Evolutionary conservation across 1,140 invertebrate species (phyloP), one percentile per base, ranked within the genome.

Genomic region (Philopotamus ludificatus): DNA sequence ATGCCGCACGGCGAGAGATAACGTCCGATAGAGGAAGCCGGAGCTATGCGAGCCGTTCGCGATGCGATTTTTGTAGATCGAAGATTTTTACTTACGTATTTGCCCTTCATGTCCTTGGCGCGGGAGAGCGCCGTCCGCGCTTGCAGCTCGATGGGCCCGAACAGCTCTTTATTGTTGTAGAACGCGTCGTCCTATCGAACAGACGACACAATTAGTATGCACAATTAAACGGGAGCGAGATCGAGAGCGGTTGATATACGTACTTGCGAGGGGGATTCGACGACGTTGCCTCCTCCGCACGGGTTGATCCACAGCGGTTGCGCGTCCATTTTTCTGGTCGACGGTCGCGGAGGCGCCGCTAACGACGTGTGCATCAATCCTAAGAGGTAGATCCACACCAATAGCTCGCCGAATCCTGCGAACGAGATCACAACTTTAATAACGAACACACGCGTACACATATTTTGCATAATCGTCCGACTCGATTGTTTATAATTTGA

Each of bases 221-320:
- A n/a, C n/a, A n/a, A n/a, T n/a, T n/a, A n/a, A n/a, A n/a, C n/a
- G n/a, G n/a, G n/a, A n/a, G n/a, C n/a, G n/a, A n/a, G n/a, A n/a
- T n/a, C n/a, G n/a, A n/a, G n/a, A n/a, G n/a, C n/a, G n/a, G n/a
- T n/a, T n/a, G n/a, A n/a, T n/a, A n/a, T n/a, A n/a, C 10, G 12
- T 53, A 70, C 68, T 50, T 51, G 55, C 22, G 65, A 55, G 47
- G 55, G 45, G 23, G 72, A 71, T 50, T 76, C 72, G 20, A 77
- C 75, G 16, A 74, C 75, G 16, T 72, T 66, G 0, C 74, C 72
- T 3, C 79, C 71, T 3, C 81, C 81, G 60, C 83, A 84, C 0
- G 83, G 82, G 65, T 84, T 82, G 26, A 79, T 72, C 83, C 83
- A 85, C 28, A 79, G 80, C 44, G 76, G 76, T 4, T 2, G 8